Base-by-base conservation (phyloP, 2,113 vertebrate species). In the Thunnus thynnus region DNA sequence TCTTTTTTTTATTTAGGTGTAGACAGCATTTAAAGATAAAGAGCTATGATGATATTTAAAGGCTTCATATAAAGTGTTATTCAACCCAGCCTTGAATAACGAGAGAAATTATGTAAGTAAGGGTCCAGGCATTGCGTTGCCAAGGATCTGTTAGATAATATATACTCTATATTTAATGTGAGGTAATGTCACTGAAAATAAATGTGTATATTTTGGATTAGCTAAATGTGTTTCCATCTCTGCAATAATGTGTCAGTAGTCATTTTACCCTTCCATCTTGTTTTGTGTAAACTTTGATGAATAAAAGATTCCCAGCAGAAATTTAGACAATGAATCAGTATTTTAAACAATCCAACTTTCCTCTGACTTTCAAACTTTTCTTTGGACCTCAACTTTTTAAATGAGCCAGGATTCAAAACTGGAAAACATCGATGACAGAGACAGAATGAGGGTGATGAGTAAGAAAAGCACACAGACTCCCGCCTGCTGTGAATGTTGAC, bases 401-500 rank as follows among this genome's bases (percentile, higher is more conserved):
- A 61, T 56, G 72, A 78, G 82, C 50, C 77, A 71, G 75, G 52
- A 56, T 78, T 80, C 76, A 77, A 66, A 75, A 36, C 46, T 51
- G 80, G 76, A 69, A 86, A 48, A 65, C 73, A 3, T 60, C 17
- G 80, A 82, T 48, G 84, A 85, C 82, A 73, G 75, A 48, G 68
- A 78, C 68, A 70, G 70, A 78, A 78, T 62, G 78, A 77, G 69
- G 52, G 47, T 51, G 79, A 84, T 78, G 87, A 89, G 73, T 72
- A 66, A 54, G 80, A 85, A 51, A 55, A 80, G 76, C 75, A 46
- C 76, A 17, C 54, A 25, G 32, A 14, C 47, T 44, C 30, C 71
- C 66, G n/a, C 73, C 87, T 48, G 77, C 82, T 86, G 78, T n/a
- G 75, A 63, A 25, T 54, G 80, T 64, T 83, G 83, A 92, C 89